Conservation (phyloP, 2,888 invertebrate genomes). For the Stenodera caucasica region DNA sequence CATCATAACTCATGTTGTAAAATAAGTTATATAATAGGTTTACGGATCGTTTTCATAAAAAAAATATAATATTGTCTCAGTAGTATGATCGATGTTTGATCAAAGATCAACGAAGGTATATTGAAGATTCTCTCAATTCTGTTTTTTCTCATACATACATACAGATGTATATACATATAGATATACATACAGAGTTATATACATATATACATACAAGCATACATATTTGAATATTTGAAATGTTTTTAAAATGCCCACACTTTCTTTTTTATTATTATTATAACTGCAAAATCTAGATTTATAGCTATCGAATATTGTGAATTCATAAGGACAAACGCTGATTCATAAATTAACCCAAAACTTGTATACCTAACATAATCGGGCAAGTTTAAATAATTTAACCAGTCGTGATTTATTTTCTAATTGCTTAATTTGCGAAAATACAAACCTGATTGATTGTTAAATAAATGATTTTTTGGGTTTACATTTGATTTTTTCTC, state of each 20-base stretch:
- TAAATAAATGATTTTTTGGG: background rate
- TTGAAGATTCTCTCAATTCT: background rate
- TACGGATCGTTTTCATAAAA: constrained; percentile 22
- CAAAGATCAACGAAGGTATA: background rate
- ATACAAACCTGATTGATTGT: constrained; percentile 4
- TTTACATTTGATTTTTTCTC: background rate
- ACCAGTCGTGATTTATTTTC: constrained; percentile 6
- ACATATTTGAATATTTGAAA: background rate
- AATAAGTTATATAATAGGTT: constrained; percentile 26
- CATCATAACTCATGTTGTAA: constrained; percentile 26
- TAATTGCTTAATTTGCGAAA: constrained; percentile 4
- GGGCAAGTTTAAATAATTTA: background rate
- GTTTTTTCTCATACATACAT: background rate
- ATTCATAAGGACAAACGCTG: background rate
- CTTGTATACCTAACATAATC: constrained; percentile 3
- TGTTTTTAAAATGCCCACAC: background rate
- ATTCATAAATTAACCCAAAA: constrained; percentile 1
- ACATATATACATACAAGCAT: too few species aligned
- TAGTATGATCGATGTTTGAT: constrained; percentile 20
- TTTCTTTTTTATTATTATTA: background rate
- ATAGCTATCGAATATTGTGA: constrained; percentile 3
- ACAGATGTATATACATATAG: too few species aligned
- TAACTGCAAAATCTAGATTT: constrained; percentile 3
- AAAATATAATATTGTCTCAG: constrained; percentile 25
- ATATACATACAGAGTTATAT: too few species aligned